Conservation (phyloP, 2,888 invertebrate genomes). For the Ectropis crepuscularia region DNA sequence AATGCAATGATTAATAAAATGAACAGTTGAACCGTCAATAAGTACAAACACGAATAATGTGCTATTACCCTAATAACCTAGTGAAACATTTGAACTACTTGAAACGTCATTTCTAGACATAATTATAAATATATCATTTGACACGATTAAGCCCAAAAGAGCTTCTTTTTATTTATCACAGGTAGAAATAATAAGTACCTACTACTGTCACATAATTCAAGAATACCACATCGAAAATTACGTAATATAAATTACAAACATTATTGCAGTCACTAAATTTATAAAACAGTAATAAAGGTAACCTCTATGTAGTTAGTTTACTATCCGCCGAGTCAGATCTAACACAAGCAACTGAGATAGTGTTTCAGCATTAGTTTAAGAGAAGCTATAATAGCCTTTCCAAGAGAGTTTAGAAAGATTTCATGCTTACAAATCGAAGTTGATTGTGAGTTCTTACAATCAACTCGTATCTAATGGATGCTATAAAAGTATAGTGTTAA, state of each 20-base stretch:
- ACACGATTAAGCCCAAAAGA: constrained; percentile 45
- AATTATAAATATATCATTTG: constrained; percentile 39
- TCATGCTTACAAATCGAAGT: too few species aligned
- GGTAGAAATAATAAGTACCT: constrained; percentile 43
- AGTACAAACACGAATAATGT: constrained; percentile 10
- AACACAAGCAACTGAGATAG: constrained; percentile 5
- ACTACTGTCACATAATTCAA: constrained; percentile 36
- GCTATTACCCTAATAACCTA: constrained; percentile 20
- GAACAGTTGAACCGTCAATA: constrained; percentile 8
- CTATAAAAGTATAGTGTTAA: too few species aligned
- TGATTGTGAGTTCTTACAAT: too few species aligned
- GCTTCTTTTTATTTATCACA: constrained; percentile 42
- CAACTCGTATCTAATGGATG: too few species aligned
- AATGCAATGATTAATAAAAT: neutral
- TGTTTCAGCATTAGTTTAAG: neutral
- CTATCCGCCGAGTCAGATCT: constrained; percentile 21
- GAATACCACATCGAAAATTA: constrained; percentile 30
- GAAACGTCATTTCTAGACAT: constrained; percentile 27
- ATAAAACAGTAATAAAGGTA: constrained; percentile 39
- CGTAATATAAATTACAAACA: constrained; percentile 20
- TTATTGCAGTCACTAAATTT: constrained; percentile 24
- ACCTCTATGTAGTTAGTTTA: constrained; percentile 35
- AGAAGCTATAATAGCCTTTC: neutral
- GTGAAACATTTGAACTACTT: constrained; percentile 22
- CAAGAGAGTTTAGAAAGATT: too few species aligned